Conservation (phyloP, 2,797 vertebrate species). For the Champsocephalus esox region DNA sequence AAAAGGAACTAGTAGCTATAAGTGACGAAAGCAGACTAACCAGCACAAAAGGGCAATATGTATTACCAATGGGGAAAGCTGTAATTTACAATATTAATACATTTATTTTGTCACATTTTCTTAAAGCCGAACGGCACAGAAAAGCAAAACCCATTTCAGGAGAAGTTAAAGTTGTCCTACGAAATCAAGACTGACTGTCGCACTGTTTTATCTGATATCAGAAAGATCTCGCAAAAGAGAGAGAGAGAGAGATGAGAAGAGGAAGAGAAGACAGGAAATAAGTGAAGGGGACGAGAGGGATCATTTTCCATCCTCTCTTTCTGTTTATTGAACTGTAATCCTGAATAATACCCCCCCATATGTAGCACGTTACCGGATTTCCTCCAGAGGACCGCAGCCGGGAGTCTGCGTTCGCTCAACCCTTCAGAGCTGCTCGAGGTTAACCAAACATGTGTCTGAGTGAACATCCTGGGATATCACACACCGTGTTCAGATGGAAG, state of each 20-base stretch:
- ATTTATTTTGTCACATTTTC: neutral
- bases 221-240: neutral
- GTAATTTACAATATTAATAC: neutral
- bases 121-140: neutral
- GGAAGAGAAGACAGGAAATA: slow-evolving; percentile 13
- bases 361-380: slow-evolving; percentile 74
- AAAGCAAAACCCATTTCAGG: neutral
- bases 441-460: slow-evolving; percentile 67
- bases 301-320: slow-evolving; percentile 63
- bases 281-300: slow-evolving; percentile 35
- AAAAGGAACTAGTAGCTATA: too few relatives aligned
- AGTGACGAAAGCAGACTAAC: too few relatives aligned
- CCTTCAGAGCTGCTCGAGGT: slow-evolving; percentile 38
- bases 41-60: too few relatives aligned
- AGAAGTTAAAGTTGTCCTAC: neutral
- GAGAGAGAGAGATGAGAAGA: slow-evolving; percentile 4
- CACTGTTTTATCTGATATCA: slow-evolving; percentile 5
- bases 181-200: neutral
- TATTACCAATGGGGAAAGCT: neutral
- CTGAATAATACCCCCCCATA: slow-evolving; percentile 70
- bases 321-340: slow-evolving; percentile 79
- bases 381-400: slow-evolving; percentile 56
- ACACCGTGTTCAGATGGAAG: slow-evolving; percentile 41
- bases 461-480: slow-evolving; percentile 65
- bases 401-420: slow-evolving; percentile 70